Evolutionary conservation across 2,888 invertebrate genomes (phyloP), one percentile per base, ranked within the genome.

Genomic region (Dendrolimus pini): DNA sequence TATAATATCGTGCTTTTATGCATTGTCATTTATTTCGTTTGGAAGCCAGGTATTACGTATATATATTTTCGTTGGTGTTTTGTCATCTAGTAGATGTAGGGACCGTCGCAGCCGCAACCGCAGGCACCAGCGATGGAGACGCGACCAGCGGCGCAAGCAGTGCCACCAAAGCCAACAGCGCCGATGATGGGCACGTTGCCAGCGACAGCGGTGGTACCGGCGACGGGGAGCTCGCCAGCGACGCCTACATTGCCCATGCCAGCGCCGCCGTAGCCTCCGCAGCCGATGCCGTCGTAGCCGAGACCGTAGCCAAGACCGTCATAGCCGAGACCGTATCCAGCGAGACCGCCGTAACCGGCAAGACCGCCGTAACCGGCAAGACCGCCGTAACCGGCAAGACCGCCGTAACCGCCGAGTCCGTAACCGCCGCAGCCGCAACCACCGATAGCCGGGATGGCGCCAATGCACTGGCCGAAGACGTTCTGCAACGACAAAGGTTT

Each of bases 171-270:
- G 54, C 60, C 61, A n/a, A 74, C 74, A 41, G 64, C 65, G 0
- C 74, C 73, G 60, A 70, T 67, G 62, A 74, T 70, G 60, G 74
- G 71, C 41, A 74, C 67, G 64, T 68, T 67, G 30, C 73, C 73
- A 1, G 65, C 62, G 12, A 70, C 61, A 7, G 62, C 63, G 10
- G 80, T 68, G 52, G 63, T 60, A 52, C 77, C 75, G 14, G 64
- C 67, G n/a, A 74, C 77, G 12, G 67, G 69, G 54, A 75, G 60
- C 59, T 70, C 69, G 2, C 75, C 75, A 12, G 64, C 67, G 42
- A 74, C 72, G 7, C 64, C 68, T 13, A 74, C 61, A 55, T 68
- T 75, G 54, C 76, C 77, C 10, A 68, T 57, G 6, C 67, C 67
- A 3, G 58, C 59, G n/a, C 67, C 64, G 30, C 66, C 66, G 58